Percentiles rank a stretch among this genome's conserved stretches.
These are phyloP conservation scores for Semicossyphus pulcher DNA, from an alignment of 2,113 vertebrate species.

Conservation along the genomic window DNA sequence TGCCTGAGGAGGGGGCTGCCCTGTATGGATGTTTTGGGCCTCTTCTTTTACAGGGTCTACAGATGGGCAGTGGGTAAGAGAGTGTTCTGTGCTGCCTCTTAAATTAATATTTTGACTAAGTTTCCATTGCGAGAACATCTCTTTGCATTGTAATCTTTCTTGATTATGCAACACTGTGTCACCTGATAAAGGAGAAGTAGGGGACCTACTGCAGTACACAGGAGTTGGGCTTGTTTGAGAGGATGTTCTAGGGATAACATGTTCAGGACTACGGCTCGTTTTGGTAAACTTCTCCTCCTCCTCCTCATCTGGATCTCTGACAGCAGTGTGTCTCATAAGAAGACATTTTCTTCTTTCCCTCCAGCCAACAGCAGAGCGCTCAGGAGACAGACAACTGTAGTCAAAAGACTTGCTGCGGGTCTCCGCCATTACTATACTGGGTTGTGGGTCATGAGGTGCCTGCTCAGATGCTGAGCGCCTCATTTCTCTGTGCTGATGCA, in stretches of 20 bases:
- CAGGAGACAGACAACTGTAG: constrained; percentile 89
- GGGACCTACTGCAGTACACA: constrained; percentile 30
- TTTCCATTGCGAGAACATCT: constrained; percentile 66
- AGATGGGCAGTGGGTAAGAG: constrained; percentile 12
- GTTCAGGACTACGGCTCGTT: constrained; percentile 40
- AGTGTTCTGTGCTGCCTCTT: constrained; percentile 47
- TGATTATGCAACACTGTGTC: constrained; percentile 39
- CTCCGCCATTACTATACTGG: constrained; percentile 86
- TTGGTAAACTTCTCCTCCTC: constrained; percentile 54
- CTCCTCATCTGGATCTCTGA: constrained; percentile 79
- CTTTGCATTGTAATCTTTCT: constrained; percentile 38
- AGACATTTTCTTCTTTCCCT: constrained; percentile 93
- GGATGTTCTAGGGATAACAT: constrained; percentile 33
- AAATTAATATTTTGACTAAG: constrained; percentile 62
- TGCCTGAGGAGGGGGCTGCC: constrained; percentile 33
- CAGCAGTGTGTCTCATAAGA: constrained; percentile 86
- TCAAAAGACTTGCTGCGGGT: constrained; percentile 96
- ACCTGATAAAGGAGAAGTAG: constrained; percentile 46
- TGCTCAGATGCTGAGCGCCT: constrained; percentile 94
- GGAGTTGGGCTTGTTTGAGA: constrained; percentile 50
- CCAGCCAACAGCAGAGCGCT: constrained; percentile 82
- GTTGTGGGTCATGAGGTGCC: constrained; percentile 87
- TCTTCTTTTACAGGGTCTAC: constrained; percentile 47
- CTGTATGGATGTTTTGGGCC: constrained; percentile 28
- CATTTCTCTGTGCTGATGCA: constrained; percentile 90